Evolutionary conservation across 2,888 invertebrate species (phyloP).

Genomic region (Epistrophe grossulariae): DNA sequence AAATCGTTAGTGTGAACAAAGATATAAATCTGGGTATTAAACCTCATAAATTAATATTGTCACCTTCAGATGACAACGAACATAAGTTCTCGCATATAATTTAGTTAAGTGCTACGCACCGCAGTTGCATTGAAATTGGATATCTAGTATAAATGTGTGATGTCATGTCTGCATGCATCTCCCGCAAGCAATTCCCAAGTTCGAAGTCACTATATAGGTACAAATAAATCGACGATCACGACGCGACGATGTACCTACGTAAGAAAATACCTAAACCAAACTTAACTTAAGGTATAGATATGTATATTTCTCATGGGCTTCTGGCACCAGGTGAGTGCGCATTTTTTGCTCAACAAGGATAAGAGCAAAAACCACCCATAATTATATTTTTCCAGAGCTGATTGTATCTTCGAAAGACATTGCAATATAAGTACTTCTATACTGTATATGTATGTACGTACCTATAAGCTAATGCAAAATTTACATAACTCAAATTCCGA

Average conservation of each 20-base stretch:
- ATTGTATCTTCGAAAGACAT: constrained; percentile 52
- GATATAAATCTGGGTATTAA: constrained; percentile 54
- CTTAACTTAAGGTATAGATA: constrained; percentile 15
- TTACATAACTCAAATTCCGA: constrained; percentile 72
- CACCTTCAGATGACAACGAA: constrained; percentile 64
- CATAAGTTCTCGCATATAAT: constrained; percentile 70
- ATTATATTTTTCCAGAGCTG: constrained; percentile 61
- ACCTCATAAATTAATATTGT: constrained; percentile 63
- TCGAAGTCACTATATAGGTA: constrained; percentile 25
- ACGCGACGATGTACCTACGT: neutral
- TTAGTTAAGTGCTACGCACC: constrained; percentile 52
- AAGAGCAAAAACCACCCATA: constrained; percentile 54
- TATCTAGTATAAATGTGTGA: constrained; percentile 11
- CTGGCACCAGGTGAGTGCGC: constrained; percentile 29
- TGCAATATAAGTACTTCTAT: constrained; percentile 1
- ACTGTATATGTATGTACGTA: neutral
- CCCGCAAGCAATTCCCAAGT: constrained; percentile 38
- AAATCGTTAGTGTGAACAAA: constrained; percentile 37
- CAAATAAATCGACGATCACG: constrained; percentile 22
- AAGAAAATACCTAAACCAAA: constrained; percentile 37
- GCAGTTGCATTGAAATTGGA: constrained; percentile 45
- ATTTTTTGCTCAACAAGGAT: constrained; percentile 28
- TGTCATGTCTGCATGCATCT: neutral
- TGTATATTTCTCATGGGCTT: neutral
- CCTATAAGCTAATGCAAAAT: constrained; percentile 51